Evolutionary conservation across 2,113 vertebrate genomes (phyloP).

Genomic region (Clarias magur): DNA sequence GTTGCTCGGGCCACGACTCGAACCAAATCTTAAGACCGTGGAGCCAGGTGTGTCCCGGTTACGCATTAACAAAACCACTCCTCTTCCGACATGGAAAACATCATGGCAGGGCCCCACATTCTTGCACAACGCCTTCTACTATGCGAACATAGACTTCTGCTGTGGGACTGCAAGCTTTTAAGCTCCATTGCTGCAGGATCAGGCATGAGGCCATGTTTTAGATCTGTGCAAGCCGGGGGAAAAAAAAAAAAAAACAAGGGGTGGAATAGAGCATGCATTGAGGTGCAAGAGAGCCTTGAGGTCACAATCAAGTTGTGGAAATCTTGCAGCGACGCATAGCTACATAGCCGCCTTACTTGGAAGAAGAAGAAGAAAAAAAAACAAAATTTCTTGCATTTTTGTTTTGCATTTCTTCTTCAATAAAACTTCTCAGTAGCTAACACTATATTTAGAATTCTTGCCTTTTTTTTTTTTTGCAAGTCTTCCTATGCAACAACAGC

Average conservation of each 20-base stretch:
- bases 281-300: constrained; percentile 7
- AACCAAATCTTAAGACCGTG: constrained; percentile 22
- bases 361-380: neutral
- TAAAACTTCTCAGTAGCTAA: constrained; percentile 48
- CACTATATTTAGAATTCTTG: constrained; percentile 62
- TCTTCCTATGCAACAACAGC: constrained; percentile 56
- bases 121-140: constrained; percentile 41
- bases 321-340: neutral
- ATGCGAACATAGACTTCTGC: neutral
- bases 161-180: neutral
- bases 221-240: neutral
- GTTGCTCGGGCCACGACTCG: constrained; percentile 20
- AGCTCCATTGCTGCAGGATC: neutral
- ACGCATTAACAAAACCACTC: constrained; percentile 44
- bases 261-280: neutral
- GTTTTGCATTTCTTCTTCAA: constrained; percentile 46
- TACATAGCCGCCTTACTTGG: neutral
- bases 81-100: constrained; percentile 43
- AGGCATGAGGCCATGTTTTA: neutral
- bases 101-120: constrained; percentile 31
- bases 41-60: constrained; percentile 51
- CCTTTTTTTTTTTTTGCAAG: constrained; percentile 60
- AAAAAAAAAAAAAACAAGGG: no score
- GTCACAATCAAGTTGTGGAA: neutral
- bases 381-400: neutral